A percentile compares a stretch with the other conserved stretches of the same genome.
These are phyloP conservation scores for Ephydatia muelleri DNA, from an alignment of 37 sponge, comb jelly and placozoan species.

Conservation along the genomic window DNA sequence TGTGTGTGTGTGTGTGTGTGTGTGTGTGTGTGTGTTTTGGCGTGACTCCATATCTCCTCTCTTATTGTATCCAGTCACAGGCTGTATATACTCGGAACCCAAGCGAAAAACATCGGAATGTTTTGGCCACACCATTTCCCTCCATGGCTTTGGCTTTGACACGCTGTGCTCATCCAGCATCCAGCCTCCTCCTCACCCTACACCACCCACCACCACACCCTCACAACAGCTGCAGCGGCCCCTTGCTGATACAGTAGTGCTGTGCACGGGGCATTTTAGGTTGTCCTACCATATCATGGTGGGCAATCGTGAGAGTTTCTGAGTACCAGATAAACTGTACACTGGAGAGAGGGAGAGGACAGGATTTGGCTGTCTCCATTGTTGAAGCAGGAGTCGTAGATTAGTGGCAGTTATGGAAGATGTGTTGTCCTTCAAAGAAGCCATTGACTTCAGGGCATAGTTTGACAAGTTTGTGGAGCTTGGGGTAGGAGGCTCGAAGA, in stretches of 20 bases:
- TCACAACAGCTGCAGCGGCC: background rate
- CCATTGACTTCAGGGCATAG: constrained; percentile 42
- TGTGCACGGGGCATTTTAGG: constrained; percentile 30
- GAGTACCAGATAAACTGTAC: constrained; percentile 29
- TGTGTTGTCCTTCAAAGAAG: constrained; percentile 55
- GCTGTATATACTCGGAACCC: constrained; percentile 56
- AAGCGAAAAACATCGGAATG: constrained; percentile 30
- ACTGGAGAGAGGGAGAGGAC: constrained; percentile 28
- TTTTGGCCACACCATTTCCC: constrained; percentile 20
- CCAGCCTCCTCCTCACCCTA: background rate
- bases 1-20: no score
- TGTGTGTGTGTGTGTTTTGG: no score
- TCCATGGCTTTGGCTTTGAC: constrained; percentile 49
- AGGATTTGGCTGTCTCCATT: constrained; percentile 23
- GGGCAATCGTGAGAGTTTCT: constrained; percentile 32
- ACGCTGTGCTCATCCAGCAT: background rate
- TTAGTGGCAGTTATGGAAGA: constrained; percentile 13
- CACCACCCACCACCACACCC: background rate
- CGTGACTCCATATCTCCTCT: no score
- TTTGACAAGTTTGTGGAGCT: constrained; percentile 61
- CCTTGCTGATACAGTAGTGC: background rate
- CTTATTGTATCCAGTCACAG: constrained; percentile 21
- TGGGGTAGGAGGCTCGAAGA: constrained; percentile 70
- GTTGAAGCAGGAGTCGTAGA: background rate
- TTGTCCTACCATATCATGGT: constrained; percentile 11